These are phyloP conservation scores for Morpho achilles DNA, from an alignment of 2,888 invertebrate species.

Conservation along the genomic window DNA sequence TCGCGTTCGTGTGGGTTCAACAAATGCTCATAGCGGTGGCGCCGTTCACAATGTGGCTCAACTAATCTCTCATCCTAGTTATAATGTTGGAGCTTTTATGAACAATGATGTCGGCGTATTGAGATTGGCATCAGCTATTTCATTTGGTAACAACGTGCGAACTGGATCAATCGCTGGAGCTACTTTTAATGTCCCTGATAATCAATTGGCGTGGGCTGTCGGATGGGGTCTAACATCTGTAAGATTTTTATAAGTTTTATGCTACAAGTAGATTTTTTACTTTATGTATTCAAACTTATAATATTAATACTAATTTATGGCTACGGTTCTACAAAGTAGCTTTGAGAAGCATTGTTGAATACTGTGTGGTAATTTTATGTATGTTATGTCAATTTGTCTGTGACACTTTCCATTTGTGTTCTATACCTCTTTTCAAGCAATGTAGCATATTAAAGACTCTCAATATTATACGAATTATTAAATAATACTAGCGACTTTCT, in stretches of 20 bases:
- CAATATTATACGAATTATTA: too few species aligned
- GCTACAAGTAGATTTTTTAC: not conserved
- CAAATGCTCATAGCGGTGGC: constrained; percentile 3
- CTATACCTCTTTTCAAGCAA: too few species aligned
- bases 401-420: too few species aligned
- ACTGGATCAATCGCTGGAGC: constrained; percentile 2
- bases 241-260: not conserved
- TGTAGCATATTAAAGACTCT: too few species aligned
- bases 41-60: not conserved
- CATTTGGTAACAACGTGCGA: not conserved
- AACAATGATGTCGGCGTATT: constrained; percentile 1
- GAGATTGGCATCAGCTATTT: constrained; percentile 1
- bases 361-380: too few species aligned
- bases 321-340: too few species aligned
- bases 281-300: not conserved
- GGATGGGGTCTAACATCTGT: constrained; percentile 6
- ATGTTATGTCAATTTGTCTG: too few species aligned
- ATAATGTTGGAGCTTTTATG: not conserved
- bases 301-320: too few species aligned
- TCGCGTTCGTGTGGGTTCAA: constrained; percentile 3
- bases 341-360: too few species aligned
- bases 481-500: too few species aligned
- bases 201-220: constrained; percentile 1
- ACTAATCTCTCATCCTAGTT: not conserved
- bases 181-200: constrained; percentile 1